Evolutionary conservation across 2,888 invertebrate genomes (phyloP).

Genomic region (Dynastes maya): DNA sequence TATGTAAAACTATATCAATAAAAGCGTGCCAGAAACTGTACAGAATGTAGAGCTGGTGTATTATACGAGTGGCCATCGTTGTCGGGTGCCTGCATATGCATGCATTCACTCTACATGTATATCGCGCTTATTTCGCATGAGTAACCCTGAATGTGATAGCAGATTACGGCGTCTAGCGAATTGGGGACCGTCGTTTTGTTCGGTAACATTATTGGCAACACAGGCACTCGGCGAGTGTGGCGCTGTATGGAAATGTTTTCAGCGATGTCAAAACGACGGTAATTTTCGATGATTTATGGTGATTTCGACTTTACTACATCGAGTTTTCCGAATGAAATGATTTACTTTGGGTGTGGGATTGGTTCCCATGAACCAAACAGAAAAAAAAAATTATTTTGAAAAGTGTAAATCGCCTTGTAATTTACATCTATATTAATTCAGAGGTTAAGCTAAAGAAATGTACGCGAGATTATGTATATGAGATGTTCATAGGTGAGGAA

Average conservation of each 20-base stretch:
- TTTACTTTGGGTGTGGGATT: not conserved
- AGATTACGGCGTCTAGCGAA: slow-evolving; percentile 27
- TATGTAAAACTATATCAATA: too few relatives aligned
- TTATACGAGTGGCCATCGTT: slow-evolving; percentile 8
- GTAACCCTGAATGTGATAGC: slow-evolving; percentile 17
- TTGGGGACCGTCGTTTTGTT: slow-evolving; percentile 28
- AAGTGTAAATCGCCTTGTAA: too few relatives aligned
- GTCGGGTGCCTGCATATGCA: not conserved
- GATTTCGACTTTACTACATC: not conserved
- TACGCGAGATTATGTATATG: too few relatives aligned
- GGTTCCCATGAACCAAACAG: not conserved
- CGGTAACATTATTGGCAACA: slow-evolving; percentile 20
- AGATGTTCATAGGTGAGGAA: too few relatives aligned
- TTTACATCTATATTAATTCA: too few relatives aligned
- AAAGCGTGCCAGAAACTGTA: not conserved
- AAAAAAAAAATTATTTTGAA: too few relatives aligned
- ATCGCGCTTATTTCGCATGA: slow-evolving; percentile 40
- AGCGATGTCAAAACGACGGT: slow-evolving; percentile 25
- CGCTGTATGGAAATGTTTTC: slow-evolving; percentile 35
- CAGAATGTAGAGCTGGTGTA: not conserved
- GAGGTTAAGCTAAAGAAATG: too few relatives aligned
- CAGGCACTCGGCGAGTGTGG: not conserved
- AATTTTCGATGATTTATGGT: slow-evolving; percentile 40
- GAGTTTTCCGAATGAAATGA: not conserved
- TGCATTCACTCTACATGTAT: slow-evolving; percentile 7